Evolutionary conservation across 2,113 vertebrate genomes (phyloP), one percentile per base, ranked within the genome.

Genomic region (Ictalurus punctatus): DNA sequence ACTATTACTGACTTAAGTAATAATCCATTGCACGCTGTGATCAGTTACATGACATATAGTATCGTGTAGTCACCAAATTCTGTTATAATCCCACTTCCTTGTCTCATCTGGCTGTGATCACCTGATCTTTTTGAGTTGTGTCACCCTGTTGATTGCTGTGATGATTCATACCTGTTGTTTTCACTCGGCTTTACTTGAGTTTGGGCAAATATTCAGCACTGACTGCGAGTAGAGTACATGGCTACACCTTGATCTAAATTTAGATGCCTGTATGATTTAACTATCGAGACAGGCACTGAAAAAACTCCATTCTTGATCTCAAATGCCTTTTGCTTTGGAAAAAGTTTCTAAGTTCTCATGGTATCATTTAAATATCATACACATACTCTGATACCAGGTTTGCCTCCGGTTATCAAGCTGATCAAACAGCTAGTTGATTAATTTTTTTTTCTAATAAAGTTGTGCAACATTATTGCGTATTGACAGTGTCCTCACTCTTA

Each of bases 151-250:
- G 37, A 48, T 30, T 61, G 21, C 34, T 82, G 17, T 81, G n/a
- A 59, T 74, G 85, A 87, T 73, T 90, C 81, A 87, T 65, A 84
- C 37, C 25, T 67, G 61, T 7, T 76, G 54, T 34, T 74, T 44
- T 88, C 6, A 61, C 56, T 10, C 56, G 69, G 44, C 48, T 1
- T 48, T 69, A 52, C 37, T 52, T n/a, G 37, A 34, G 73, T 65
- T 56, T 85, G 61, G 8, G 9, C 44, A 58, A 58, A 27, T 80
- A 48, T 56, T 14, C 63, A 40, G 34, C 25, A 27, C 21, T 83
- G 58, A 52, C 54, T 63, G 52, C 23, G 27, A 80, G 27, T 74
- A 30, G 69, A 69, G 27, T 74, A 25, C 81, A 40, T 88, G 56
- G 25, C 54, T 83, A 54, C 52, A 30, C 71, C 40, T 61, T 52